Percentiles rank a stretch among this genome's conserved stretches.
These are phyloP conservation scores for Rhea pennata DNA, from an alignment of 2,113 vertebrate genomes.

Conservation along the genomic window DNA sequence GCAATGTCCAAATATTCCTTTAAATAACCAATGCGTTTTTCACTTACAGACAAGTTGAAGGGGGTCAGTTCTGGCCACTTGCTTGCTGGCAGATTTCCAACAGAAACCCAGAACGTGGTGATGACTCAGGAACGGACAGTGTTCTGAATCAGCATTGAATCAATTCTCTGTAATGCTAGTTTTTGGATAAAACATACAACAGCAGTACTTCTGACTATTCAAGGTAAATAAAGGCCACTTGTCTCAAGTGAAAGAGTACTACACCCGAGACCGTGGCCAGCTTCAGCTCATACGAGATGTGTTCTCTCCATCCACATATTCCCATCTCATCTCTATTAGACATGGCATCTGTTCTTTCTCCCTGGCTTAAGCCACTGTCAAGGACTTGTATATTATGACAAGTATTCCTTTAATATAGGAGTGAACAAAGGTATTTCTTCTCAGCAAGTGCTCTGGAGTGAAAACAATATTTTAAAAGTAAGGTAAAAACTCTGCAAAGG, in stretches of 20 bases:
- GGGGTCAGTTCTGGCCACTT: not conserved
- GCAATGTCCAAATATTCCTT: not conserved
- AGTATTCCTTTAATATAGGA: not conserved
- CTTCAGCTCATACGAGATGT: not conserved
- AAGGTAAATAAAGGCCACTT: not conserved
- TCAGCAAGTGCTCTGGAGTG: not conserved
- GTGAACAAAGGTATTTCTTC: not conserved
- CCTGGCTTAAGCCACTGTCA: not conserved
- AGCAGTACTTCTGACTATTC: not conserved
- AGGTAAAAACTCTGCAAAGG: not conserved
- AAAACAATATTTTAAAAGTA: not conserved
- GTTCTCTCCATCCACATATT: not conserved
- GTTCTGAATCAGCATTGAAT: not conserved
- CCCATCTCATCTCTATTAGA: not conserved
- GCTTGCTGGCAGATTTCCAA: not conserved
- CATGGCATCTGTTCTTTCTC: not conserved
- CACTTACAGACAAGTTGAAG: not conserved
- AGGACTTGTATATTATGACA: not conserved
- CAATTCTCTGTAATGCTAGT: not conserved
- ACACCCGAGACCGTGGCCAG: not conserved
- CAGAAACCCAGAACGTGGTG: not conserved
- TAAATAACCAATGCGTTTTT: rapidly evolving
- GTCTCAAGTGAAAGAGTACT: not conserved
- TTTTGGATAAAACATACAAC: not conserved
- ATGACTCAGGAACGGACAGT: not conserved